Evolutionary conservation across 1,140 invertebrate genomes (phyloP).

Genomic region (Cotesia glomerata): DNA sequence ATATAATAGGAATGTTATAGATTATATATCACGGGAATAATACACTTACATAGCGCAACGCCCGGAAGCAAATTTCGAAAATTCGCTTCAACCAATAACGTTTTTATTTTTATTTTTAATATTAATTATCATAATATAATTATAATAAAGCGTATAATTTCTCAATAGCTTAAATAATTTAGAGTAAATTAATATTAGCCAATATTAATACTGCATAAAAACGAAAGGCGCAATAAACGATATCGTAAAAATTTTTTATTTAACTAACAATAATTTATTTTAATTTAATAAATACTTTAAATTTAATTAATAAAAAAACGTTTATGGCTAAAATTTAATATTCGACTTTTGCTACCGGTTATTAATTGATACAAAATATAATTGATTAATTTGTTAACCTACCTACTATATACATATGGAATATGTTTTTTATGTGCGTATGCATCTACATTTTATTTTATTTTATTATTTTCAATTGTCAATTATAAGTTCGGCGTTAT

Average conservation of each 20-base stretch:
- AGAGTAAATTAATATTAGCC: neutral
- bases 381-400: constrained; percentile 64
- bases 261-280: constrained; percentile 20
- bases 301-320: constrained; percentile 5
- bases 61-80: constrained; percentile 52
- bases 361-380: constrained; percentile 58
- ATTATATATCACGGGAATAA: constrained; percentile 34
- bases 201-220: constrained; percentile 5
- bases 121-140: neutral
- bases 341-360: constrained; percentile 53
- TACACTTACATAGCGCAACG: constrained; percentile 43
- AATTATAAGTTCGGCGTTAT: constrained; percentile 20
- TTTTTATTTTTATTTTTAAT: neutral
- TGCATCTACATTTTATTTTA: constrained; percentile 45
- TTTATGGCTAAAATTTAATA: constrained; percentile 33
- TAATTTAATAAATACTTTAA: neutral
- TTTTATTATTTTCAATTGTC: constrained; percentile 26
- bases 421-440: constrained; percentile 58
- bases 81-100: constrained; percentile 31
- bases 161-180: neutral
- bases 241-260: constrained; percentile 6
- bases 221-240: neutral
- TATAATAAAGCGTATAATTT: neutral
- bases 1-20: constrained; percentile 46
- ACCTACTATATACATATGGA: constrained; percentile 59